These are phyloP conservation scores for Goniozus legneri DNA, from an alignment of 1,140 invertebrate species.

Conservation along the genomic window DNA sequence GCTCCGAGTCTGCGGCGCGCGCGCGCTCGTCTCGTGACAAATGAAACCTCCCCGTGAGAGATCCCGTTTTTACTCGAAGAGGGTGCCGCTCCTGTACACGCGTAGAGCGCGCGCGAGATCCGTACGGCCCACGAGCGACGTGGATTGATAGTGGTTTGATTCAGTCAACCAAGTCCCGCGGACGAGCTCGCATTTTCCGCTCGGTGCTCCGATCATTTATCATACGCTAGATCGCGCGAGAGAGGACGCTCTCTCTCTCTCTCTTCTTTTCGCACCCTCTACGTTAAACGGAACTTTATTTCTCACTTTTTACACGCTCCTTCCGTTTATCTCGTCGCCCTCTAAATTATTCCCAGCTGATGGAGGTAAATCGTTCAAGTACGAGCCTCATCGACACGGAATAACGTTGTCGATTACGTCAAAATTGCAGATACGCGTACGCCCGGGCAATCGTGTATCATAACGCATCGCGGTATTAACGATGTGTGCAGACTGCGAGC, in stretches of 20 bases:
- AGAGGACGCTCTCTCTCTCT: constrained; percentile 17
- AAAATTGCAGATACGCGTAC: no score
- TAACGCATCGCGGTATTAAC: no score
- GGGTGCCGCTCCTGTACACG: no score
- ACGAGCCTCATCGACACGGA: no score
- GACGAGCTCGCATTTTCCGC: constrained; percentile 31
- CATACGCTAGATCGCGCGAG: constrained; percentile 18
- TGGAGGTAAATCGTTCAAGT: no score
- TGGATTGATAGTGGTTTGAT: constrained; percentile 43
- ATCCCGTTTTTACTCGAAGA: constrained; percentile 3
- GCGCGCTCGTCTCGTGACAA: constrained; percentile 3
- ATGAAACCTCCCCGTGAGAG: constrained; percentile 9
- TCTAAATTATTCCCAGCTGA: no score
- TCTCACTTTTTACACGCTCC: no score
- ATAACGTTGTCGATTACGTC: no score
- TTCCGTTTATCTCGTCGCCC: no score
- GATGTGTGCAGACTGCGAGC: background rate
- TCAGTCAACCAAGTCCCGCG: constrained; percentile 27
- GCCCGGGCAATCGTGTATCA: no score
- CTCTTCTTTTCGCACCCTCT: constrained; percentile 13
- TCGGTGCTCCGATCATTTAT: constrained; percentile 37
- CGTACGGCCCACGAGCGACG: constrained; percentile 9
- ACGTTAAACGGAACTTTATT: no score
- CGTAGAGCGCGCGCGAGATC: constrained; percentile 28
- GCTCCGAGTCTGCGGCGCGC: background rate